Conservation (phyloP, 2,113 vertebrate species). For the Halcyon malimbica region DNA sequence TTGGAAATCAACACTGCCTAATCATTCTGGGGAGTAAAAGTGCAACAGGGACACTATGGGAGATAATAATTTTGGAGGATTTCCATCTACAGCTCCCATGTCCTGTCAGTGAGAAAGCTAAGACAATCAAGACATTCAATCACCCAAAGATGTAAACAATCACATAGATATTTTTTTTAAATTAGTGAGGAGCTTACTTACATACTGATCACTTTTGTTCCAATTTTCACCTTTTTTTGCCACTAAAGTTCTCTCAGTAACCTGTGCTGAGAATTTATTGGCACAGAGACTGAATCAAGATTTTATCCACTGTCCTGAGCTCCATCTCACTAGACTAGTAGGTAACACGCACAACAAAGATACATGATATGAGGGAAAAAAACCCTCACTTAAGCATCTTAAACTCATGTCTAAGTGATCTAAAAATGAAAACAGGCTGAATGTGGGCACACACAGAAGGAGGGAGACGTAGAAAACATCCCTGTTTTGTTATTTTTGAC, state of each 20-base stretch:
- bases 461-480: background rate
- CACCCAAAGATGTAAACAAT: background rate
- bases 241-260: background rate
- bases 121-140: background rate
- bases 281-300: background rate
- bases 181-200: background rate
- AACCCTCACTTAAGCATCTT: background rate
- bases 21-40: background rate
- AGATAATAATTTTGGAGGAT: background rate
- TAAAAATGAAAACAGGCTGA: background rate
- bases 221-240: background rate
- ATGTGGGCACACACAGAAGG: background rate
- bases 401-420: background rate
- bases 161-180: background rate
- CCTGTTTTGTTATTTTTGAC: background rate
- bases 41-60: background rate
- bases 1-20: background rate
- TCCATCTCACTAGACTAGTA: background rate
- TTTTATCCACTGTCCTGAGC: background rate
- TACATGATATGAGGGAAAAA: background rate
- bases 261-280: background rate
- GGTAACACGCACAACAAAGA: background rate
- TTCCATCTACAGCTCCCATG: background rate
- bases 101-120: background rate
- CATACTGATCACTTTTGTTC: background rate